Percentiles rank a stretch among this genome's conserved stretches.
phyloP scores from a whole-genome alignment of 2,888 invertebrate genomes.

The Saturnia japonica region DNA sequence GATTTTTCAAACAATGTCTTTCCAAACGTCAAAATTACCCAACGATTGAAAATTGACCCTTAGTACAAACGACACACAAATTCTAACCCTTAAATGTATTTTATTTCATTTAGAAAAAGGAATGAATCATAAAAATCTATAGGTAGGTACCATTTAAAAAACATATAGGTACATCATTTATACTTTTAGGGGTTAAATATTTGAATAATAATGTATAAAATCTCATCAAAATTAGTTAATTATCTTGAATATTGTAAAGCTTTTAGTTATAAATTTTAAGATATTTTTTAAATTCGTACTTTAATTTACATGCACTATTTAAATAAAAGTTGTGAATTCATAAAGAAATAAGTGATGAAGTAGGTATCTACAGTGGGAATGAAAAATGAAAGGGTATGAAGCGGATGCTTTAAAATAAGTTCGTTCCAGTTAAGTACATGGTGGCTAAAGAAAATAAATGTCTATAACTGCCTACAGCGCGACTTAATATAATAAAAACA shows the following conservation, averaged over 20 bases:
- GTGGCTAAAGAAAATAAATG: not conserved
- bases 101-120: too few species aligned
- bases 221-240: not conserved
- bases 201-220: too few species aligned
- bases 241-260: slow-evolving; percentile 41
- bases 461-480: not conserved
- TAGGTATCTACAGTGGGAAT: not conserved
- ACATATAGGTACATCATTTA: too few species aligned
- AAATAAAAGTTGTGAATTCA: not conserved
- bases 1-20: too few species aligned
- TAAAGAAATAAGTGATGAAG: not conserved
- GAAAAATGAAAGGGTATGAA: not conserved
- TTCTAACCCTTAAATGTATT: too few species aligned
- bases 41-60: too few species aligned
- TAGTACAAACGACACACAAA: too few species aligned
- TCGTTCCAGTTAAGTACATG: not conserved
- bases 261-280: slow-evolving; percentile 25
- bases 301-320: slow-evolving; percentile 23
- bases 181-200: too few species aligned
- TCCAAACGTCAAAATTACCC: too few species aligned
- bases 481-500: not conserved
- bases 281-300: slow-evolving; percentile 33
- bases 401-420: not conserved
- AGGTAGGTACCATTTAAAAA: too few species aligned
- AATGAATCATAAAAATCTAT: too few species aligned